Evolutionary conservation across 2,797 vertebrate genomes (phyloP).

Genomic region (Chloroceryle amazona): DNA sequence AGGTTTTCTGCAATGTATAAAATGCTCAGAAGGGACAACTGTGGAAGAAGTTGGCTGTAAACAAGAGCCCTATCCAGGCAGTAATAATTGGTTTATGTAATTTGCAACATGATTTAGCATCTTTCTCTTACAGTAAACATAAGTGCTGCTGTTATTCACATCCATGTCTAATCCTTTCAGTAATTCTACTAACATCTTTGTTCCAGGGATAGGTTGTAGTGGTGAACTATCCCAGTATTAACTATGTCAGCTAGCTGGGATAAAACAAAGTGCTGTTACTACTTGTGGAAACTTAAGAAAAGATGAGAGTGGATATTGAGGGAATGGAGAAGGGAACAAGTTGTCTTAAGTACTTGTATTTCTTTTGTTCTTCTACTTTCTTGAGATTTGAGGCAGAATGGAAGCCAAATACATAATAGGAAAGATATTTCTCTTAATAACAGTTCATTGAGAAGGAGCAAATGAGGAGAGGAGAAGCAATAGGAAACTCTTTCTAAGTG

Average conservation of each 20-base stretch:
- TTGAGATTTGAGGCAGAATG: background rate
- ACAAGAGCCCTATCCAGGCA: background rate
- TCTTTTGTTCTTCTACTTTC: background rate
- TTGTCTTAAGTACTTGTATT: background rate
- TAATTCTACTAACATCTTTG: background rate
- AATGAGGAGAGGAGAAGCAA: background rate
- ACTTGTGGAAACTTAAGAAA: background rate
- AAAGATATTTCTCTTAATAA: background rate
- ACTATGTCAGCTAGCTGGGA: background rate
- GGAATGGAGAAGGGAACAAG: background rate
- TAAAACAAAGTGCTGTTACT: background rate
- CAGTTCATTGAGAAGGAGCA: background rate
- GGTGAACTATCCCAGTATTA: background rate
- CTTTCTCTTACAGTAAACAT: background rate
- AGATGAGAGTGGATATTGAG: background rate
- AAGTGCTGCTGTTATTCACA: background rate
- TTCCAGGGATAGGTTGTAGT: background rate
- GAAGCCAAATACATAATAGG: background rate
- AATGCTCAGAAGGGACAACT: background rate
- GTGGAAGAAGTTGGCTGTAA: background rate
- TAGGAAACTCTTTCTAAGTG: background rate
- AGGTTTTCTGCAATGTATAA: background rate
- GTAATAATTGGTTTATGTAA: background rate
- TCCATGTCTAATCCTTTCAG: background rate
- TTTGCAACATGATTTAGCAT: background rate